A percentile compares a stretch with the other conserved stretches of the same genome.
Conservation (phyloP, 2,888 invertebrate species). For the Drosophila anomelani region DNA sequence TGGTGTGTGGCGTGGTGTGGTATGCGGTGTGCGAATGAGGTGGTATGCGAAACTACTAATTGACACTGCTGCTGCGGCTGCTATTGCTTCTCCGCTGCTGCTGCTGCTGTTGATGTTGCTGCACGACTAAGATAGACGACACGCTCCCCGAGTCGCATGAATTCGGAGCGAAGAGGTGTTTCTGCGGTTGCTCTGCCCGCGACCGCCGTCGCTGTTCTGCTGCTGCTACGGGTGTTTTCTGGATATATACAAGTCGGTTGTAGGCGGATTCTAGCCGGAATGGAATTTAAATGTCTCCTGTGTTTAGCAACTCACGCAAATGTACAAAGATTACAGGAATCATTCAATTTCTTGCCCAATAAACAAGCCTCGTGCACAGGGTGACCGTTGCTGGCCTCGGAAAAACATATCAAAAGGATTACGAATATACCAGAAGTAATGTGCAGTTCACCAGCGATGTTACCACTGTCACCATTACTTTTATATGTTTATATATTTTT, state of each 20-base stretch:
- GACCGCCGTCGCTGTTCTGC: constrained; percentile 43
- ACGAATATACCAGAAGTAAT: constrained; percentile 4
- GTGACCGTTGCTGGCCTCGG: constrained; percentile 9
- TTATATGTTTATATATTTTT: background rate
- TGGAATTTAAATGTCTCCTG: constrained; percentile 42
- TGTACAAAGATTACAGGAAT: constrained; percentile 53
- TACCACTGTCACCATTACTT: too few species aligned
- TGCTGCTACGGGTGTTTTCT: constrained; percentile 51
- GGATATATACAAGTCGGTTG: constrained; percentile 24
- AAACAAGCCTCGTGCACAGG: constrained; percentile 35
- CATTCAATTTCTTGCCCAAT: constrained; percentile 58
- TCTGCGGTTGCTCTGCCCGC: constrained; percentile 55
- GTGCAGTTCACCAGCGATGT: background rate
- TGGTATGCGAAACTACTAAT: constrained; percentile 66
- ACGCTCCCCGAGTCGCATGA: constrained; percentile 47
- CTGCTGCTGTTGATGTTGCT: constrained; percentile 43
- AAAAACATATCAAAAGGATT: constrained; percentile 10
- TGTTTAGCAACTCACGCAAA: constrained; percentile 68
- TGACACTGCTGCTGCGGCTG: constrained; percentile 52
- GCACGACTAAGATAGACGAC: constrained; percentile 70
- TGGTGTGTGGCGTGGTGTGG: constrained; percentile 20
- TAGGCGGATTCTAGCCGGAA: constrained; percentile 14
- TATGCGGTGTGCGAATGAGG: constrained; percentile 39
- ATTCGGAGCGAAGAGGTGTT: constrained; percentile 48
- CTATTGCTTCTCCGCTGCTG: constrained; percentile 56